Base-by-base conservation (phyloP, 2,113 vertebrate species). In the Lepisosteus oculatus region DNA sequence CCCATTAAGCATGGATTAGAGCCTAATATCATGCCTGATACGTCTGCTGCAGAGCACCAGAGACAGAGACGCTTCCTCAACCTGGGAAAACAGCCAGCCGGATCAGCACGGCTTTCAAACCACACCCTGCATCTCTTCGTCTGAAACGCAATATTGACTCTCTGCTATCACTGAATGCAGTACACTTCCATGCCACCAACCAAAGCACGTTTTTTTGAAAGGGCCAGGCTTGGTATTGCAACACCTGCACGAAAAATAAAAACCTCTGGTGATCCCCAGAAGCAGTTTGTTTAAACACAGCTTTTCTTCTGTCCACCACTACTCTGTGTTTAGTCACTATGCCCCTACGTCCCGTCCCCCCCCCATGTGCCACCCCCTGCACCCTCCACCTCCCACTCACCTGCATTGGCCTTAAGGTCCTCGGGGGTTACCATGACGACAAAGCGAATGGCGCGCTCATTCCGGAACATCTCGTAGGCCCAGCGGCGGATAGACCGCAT, bases 351-450 rank as follows among this genome's bases (percentile, higher is more conserved):
- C 62, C 4, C 1, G 43, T 14, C 17, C 6, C 42, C 6, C 6
- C 3, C 15, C 15, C 15, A 17, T 17, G 15, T 17, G 15, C 15
- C 7, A 11, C 8, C 13, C 54, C 61, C 12, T 12, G 17, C 5
- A 7, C 2, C 42, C 43, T 12, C 0, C 11, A 2, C n/a, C 6
- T 3, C 61, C 29, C 41, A 17, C 78, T 88, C 73, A 97, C 97
- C 97, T 82, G 97, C 97, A 29, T 99, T 99, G 78, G 97, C 97
- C 77, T 99, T 99, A 77, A 99, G 92, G 77, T 99, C 97, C 88
- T 99, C 97, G 1, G 97, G 97, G 1, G 97, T 98, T 74, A 99
- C 97, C 97, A 99, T 99, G 57, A 99, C 97, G 11, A 99, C 97
- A 78, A 99, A 99, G 56, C 97, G 91, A 72, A 99, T 97, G 0